phyloP scores from a whole-genome alignment of 1,140 invertebrate species.

The Yoshiicerus persimilis region DNA sequence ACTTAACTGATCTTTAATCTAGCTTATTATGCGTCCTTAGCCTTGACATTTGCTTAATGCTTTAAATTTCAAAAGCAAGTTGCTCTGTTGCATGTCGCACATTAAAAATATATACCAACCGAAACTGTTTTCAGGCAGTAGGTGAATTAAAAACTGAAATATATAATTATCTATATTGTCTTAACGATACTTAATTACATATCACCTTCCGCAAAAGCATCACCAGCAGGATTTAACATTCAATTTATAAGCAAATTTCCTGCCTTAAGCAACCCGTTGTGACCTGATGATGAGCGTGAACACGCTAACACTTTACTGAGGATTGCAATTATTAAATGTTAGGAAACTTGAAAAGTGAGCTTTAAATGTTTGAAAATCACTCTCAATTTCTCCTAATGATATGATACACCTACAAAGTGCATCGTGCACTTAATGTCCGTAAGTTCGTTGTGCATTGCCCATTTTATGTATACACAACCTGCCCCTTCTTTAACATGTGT shows the following conservation, averaged over 20 bases:
- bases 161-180: not conserved
- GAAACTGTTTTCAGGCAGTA: not conserved
- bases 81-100: not conserved
- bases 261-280: not conserved
- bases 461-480: too few species aligned
- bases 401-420: not conserved
- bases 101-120: not conserved
- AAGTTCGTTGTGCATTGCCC: too few species aligned
- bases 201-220: not conserved
- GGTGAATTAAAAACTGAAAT: not conserved
- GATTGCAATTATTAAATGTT: not conserved
- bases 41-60: too few species aligned
- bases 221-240: not conserved
- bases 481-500: too few species aligned
- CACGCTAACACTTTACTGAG: not conserved
- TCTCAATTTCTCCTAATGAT: not conserved
- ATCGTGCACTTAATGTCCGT: not conserved
- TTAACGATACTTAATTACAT: not conserved
- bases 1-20: not conserved
- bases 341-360: not conserved
- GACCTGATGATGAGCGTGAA: not conserved
- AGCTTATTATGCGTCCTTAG: not conserved
- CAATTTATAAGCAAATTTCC: not conserved
- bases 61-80: not conserved
- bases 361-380: not conserved